Base-by-base conservation (phyloP, 2,888 invertebrate species). In the Cantharis lateralis region DNA sequence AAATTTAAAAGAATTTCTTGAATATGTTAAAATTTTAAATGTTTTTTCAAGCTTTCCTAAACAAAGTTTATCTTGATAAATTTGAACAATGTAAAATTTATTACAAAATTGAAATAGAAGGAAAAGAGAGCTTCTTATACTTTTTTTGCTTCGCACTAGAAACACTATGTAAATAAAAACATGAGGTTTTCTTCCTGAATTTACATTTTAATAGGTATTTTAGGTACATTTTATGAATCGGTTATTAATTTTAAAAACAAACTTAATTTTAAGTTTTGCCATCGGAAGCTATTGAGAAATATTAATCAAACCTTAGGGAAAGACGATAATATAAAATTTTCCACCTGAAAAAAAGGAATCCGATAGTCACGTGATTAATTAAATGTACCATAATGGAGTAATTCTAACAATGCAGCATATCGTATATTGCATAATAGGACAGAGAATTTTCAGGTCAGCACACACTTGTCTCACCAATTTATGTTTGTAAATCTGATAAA, bases 371-470 rank as follows among this genome's bases (percentile, higher is more conserved):
- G 28, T 28, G n/a, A 48, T 48, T 48, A 48, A 48, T 48, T 48
- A 48, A 48, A 11, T 28, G n/a, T n/a, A n/a, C 32, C 7, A 48
- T 48, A 48, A 48, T 48, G 5, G n/a, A 48, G 32, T 48, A 48
- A 48, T 48, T 48, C n/a, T 4, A 48, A 48, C 32, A 48, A 48
- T 48, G 32, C n/a, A 48, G 32, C 32, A 48, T 48, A 48, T n/a
- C 32, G 32, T 48, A 48, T n/a, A 48, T 48, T n/a, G 32, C 32
- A 48, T 48, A 48, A 48, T 48, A 48, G 32, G 32, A n/a, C 72
- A 72, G 18, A 63, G 20, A 68, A 28, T 71, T 72, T 72, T 66
- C 72, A 48, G 72, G 72, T 72, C 72, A 72, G 28, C 48, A 61
- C 64, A 66, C 48, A 63, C 66, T 61, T 15, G 68, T 16, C 64